Evolutionary conservation across 2,797 vertebrate species (phyloP).

Genomic region (Tenualosa ilisha): DNA sequence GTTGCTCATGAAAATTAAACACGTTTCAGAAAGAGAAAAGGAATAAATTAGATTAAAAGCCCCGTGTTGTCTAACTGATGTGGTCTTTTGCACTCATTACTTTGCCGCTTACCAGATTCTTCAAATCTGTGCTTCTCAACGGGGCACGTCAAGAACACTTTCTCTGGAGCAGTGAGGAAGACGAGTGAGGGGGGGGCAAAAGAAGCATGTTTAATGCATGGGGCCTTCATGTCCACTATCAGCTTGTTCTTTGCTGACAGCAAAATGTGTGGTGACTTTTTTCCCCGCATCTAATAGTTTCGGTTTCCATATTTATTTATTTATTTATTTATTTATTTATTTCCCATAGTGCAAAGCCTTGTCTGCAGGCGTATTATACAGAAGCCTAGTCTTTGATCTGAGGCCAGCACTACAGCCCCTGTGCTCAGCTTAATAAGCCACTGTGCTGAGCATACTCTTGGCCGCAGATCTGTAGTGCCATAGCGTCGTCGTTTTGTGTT

Average conservation of each 20-base stretch:
- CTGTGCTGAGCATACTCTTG: constrained; percentile 25
- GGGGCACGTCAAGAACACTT: constrained; percentile 50
- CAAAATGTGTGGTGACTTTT: constrained; percentile 41
- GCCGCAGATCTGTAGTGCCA: constrained; percentile 29
- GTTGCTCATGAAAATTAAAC: constrained; percentile 25
- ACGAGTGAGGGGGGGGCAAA: constrained; percentile 25
- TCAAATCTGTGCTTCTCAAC: constrained; percentile 52
- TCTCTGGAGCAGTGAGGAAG: constrained; percentile 41
- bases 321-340: neutral
- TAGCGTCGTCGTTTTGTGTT: constrained; percentile 29
- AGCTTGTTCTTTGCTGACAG: constrained; percentile 26
- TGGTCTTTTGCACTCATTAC: constrained; percentile 52
- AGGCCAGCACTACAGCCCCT: constrained; percentile 27
- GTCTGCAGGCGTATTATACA: constrained; percentile 26
- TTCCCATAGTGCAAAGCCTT: neutral
- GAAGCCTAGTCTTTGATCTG: constrained; percentile 40
- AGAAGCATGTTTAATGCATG: constrained; percentile 66
- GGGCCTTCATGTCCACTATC: constrained; percentile 45
- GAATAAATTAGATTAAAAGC: constrained; percentile 37
- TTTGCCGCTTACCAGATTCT: constrained; percentile 40
- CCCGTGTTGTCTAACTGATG: neutral
- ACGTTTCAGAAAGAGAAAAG: neutral
- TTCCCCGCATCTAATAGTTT: constrained; percentile 38
- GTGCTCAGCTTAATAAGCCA: constrained; percentile 30
- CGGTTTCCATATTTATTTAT: constrained; percentile 34